phyloP scores from a whole-genome alignment of 2,797 vertebrate species.

The Gephyroberyx darwinii region DNA sequence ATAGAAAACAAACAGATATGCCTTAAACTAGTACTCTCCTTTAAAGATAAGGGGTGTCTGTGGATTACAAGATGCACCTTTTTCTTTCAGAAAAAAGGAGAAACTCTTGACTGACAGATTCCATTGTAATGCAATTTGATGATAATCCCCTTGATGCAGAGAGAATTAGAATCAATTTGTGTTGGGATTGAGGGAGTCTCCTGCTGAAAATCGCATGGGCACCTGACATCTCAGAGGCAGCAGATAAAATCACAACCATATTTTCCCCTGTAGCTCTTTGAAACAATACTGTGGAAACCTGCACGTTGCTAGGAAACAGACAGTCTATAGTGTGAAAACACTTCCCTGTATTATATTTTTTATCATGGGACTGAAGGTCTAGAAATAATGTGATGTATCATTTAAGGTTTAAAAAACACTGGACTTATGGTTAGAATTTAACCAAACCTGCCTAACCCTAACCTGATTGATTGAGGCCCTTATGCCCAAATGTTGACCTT shows the following conservation, averaged over 20 bases:
- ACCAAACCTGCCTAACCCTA: not conserved
- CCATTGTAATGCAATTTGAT: slow-evolving; percentile 62
- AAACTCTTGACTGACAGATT: slow-evolving; percentile 59
- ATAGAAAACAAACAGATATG: not conserved
- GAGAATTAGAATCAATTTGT: slow-evolving; percentile 71
- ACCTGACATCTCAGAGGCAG: slow-evolving; percentile 64
- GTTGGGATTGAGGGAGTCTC: slow-evolving; percentile 59
- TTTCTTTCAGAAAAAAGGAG: slow-evolving; percentile 36
- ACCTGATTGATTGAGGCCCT: not conserved
- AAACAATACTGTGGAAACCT: slow-evolving; percentile 65
- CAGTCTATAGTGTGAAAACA: slow-evolving; percentile 46
- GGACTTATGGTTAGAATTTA: slow-evolving; percentile 14
- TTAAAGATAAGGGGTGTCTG: slow-evolving; percentile 17
- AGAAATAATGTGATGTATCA: slow-evolving; percentile 24
- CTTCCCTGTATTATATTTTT: slow-evolving; percentile 39
- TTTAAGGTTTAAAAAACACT: slow-evolving; percentile 17
- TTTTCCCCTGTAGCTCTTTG: slow-evolving; percentile 54
- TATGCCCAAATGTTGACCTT: not conserved
- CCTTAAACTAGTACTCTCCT: slow-evolving; percentile 23
- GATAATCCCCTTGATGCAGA: slow-evolving; percentile 57
- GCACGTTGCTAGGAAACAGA: slow-evolving; percentile 83
- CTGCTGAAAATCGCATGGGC: slow-evolving; percentile 59
- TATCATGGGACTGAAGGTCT: slow-evolving; percentile 44
- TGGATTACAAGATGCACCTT: slow-evolving; percentile 38
- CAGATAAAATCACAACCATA: slow-evolving; percentile 57